Evolutionary conservation across 2,888 invertebrate genomes (phyloP).

Genomic region (Agonum fuliginosum): DNA sequence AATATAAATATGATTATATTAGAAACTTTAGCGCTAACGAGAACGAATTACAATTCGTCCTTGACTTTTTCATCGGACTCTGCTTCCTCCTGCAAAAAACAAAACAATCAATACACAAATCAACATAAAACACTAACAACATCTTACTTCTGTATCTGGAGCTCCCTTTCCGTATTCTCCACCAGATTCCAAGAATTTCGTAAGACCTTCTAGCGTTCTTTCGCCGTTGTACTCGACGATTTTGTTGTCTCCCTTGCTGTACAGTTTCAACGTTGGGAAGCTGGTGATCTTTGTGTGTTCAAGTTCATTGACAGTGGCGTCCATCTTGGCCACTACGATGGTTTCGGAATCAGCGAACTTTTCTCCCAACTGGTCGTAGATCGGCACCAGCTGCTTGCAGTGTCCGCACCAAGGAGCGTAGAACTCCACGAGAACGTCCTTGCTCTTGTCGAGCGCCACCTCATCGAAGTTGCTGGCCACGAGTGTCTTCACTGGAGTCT

Average conservation of each 20-base stretch:
- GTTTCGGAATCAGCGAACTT: constrained; percentile 89
- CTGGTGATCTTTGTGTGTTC: constrained; percentile 95
- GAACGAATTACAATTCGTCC: constrained; percentile 83
- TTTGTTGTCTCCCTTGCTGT: constrained; percentile 92
- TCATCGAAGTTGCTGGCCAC: constrained; percentile 97
- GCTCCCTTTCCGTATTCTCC: constrained; percentile 86
- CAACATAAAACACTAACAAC: constrained; percentile 67
- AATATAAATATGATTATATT: constrained; percentile 38
- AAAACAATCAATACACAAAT: not conserved
- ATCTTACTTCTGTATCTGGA: constrained; percentile 75
- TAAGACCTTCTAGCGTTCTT: constrained; percentile 93
- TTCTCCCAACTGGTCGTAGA: constrained; percentile 96
- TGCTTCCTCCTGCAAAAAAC: constrained; percentile 74
- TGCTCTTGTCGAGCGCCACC: constrained; percentile 89
- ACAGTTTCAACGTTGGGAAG: constrained; percentile 96
- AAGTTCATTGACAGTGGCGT: constrained; percentile 97
- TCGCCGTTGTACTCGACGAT: constrained; percentile 95
- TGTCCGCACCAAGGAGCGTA: constrained; percentile 99
- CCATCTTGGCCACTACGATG: constrained; percentile 98
- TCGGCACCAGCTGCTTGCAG: constrained; percentile 97
- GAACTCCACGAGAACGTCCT: constrained; percentile 98
- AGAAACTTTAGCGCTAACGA: constrained; percentile 9
- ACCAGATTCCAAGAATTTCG: constrained; percentile 94
- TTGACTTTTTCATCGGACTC: constrained; percentile 85
- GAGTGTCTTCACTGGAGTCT: constrained; percentile 92